Evolutionary conservation across 2,113 vertebrate species (phyloP), one percentile per base, ranked within the genome.

Genomic region (Chaetodon trifascialis): DNA sequence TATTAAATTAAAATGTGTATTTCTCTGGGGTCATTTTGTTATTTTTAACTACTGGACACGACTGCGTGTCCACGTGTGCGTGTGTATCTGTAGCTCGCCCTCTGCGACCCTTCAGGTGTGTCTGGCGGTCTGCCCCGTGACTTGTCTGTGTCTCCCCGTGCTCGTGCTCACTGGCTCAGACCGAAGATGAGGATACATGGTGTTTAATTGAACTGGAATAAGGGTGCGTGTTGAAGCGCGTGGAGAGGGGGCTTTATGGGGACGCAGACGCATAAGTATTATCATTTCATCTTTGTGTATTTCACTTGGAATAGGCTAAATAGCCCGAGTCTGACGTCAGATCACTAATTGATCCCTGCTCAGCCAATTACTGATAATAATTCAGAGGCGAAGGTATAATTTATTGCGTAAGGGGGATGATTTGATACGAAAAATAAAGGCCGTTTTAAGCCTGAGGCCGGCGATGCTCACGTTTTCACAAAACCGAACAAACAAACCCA

Each of bases 301-400:
- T 64, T 77, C 34, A 67, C 82, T 80, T 80, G 30, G 42, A 84
- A 34, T 1, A 44, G 52, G 11, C 76, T 69, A 71, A 82, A 81
- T 56, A 74, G 55, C 64, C 55, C 0, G 67, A 80, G 46, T 17
- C 64, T 86, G 75, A 84, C 73, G 80, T 84, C 79, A 83, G 44
- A 42, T 65, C 55, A 36, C 71, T 82, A 83, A 90, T 72, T 89
- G 84, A 86, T 89, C 85, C 71, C 83, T 64, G 55, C 34, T 78
- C 80, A 89, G 51, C 80, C 84, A 83, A 85, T 87, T 89, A 87
- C 47, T 82, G 67, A 79, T 73, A 84, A 79, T 72, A 84, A 73
- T 74, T 86, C 80, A 80, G 34, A 83, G 68, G 60, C 71, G 76
- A 47, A 69, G 30, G 42, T 82, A 71, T 77, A 76, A 86, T 88